Evolutionary conservation across 1,140 invertebrate genomes (phyloP).

Genomic region (Drosophila setifemur): DNA sequence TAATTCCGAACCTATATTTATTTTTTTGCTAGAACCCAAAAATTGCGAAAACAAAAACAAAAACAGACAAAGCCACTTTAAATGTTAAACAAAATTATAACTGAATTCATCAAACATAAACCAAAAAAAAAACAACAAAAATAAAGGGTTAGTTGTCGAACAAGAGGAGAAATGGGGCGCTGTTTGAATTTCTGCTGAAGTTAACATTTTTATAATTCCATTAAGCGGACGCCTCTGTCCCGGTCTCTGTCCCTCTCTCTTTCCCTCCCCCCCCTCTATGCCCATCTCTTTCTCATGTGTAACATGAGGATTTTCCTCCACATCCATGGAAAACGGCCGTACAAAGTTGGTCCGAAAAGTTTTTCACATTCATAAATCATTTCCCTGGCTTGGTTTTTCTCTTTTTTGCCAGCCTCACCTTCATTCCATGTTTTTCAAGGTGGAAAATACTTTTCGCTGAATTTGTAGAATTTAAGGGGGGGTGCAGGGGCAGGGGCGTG

Average conservation of each 20-base stretch:
- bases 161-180: constrained; percentile 39
- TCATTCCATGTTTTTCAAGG: constrained; percentile 57
- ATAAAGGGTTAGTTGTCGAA: constrained; percentile 60
- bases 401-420: constrained; percentile 35
- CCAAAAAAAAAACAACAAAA: background rate
- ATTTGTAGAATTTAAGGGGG: constrained; percentile 68
- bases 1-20: too few species aligned
- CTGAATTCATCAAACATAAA: constrained; percentile 42
- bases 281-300: constrained; percentile 42
- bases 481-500: background rate
- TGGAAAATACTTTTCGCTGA: constrained; percentile 80
- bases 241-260: constrained; percentile 5
- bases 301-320: constrained; percentile 53
- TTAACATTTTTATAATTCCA: constrained; percentile 80
- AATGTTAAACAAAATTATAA: constrained; percentile 80
- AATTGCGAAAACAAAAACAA: too few species aligned
- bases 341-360: constrained; percentile 73
- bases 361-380: constrained; percentile 78
- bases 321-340: constrained; percentile 52
- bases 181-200: constrained; percentile 79
- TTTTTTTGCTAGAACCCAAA: too few species aligned
- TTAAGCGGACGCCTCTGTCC: constrained; percentile 53
- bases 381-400: too few species aligned
- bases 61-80: constrained; percentile 73
- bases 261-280: background rate